phyloP scores from a whole-genome alignment of 2,113 vertebrate genomes.

The Myotis lucifugus region DNA sequence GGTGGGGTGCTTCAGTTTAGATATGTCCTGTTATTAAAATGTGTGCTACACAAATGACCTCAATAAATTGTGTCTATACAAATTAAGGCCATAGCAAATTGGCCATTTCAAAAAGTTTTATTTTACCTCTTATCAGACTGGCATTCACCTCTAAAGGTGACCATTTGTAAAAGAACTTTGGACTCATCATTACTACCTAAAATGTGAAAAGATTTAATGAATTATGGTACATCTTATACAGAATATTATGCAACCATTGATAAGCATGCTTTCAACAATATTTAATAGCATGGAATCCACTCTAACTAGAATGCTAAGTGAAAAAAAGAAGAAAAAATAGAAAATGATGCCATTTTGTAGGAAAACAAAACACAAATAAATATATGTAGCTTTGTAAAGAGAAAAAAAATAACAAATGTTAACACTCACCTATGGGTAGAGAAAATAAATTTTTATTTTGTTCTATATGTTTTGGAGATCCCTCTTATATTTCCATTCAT shows the following conservation, averaged over 20 bases:
- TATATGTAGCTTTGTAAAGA: background rate
- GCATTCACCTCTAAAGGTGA: background rate
- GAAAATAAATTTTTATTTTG: background rate
- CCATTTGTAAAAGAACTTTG: background rate
- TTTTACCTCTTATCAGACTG: conserved; percentile 5
- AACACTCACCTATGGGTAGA: background rate
- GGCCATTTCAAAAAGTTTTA: conserved; percentile 1
- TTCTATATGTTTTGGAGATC: background rate
- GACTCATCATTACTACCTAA: background rate
- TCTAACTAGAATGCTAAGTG: background rate
- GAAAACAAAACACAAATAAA: background rate
- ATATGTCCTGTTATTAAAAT: conserved; percentile 52
- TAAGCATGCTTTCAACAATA: conserved; percentile 2
- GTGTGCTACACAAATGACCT: conserved; percentile 12
- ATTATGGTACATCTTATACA: background rate
- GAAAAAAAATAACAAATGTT: background rate
- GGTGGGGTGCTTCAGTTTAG: background rate
- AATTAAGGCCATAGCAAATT: conserved; percentile 47
- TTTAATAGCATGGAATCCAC: background rate
- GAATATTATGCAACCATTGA: background rate
- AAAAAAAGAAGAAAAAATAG: background rate
- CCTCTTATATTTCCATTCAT: background rate
- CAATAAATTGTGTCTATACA: conserved; percentile 34
- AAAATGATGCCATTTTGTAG: background rate
- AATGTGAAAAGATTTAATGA: conserved; percentile 29